phyloP scores from a whole-genome alignment of 2,797 vertebrate species.

The Chloroceryle inda region DNA sequence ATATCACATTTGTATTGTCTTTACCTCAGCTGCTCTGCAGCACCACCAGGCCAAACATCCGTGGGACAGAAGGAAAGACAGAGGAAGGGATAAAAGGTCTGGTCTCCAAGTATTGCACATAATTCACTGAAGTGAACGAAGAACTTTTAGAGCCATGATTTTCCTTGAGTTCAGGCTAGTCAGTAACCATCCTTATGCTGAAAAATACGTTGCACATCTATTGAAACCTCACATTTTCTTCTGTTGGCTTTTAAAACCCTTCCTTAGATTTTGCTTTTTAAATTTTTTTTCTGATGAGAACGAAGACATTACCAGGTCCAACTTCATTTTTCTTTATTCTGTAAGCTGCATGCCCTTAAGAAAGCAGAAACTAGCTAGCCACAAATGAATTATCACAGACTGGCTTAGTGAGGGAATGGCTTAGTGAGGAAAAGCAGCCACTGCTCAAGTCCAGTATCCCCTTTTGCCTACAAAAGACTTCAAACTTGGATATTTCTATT shows the following conservation, averaged over 20 bases:
- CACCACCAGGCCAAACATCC: neutral
- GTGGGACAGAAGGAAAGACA: neutral
- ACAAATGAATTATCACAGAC: slow-evolving; percentile 9
- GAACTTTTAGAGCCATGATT: neutral
- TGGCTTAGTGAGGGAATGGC: neutral
- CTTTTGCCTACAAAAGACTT: slow-evolving; percentile 41
- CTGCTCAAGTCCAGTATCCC: slow-evolving; percentile 10
- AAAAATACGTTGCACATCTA: neutral
- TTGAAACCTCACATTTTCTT: neutral
- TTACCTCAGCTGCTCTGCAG: neutral
- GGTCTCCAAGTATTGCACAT: neutral
- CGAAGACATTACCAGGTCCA: neutral
- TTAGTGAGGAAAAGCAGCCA: slow-evolving; percentile 17
- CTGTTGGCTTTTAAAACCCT: neutral
- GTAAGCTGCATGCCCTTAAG: neutral
- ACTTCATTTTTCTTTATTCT: neutral
- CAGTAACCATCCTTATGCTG: slow-evolving; percentile 29
- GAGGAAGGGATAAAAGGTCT: neutral
- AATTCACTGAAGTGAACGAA: neutral
- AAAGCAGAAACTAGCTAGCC: slow-evolving; percentile 2
- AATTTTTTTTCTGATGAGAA: neutral
- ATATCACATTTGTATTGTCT: neutral
- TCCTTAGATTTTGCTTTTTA: neutral
- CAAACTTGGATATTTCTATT: slow-evolving; percentile 51
- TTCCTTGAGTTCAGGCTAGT: slow-evolving; percentile 15